A percentile compares a stretch with the other conserved stretches of the same genome.
Conservation (phyloP, 1,140 invertebrate species). For the Eubasilissa regina region DNA sequence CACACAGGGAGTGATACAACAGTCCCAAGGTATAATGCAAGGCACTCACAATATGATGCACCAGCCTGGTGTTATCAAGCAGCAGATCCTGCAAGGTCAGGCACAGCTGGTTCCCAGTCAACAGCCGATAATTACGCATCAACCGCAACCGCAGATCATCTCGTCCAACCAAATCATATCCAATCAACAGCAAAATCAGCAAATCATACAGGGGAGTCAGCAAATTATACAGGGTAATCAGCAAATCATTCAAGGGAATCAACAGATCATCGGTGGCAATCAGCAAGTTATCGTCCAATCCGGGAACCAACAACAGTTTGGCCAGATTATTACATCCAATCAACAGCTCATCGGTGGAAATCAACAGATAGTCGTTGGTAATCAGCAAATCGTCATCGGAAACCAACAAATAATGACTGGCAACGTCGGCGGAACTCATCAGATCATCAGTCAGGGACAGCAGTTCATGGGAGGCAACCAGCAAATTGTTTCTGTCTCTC, state of each 20-base stretch:
- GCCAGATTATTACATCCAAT: slow-evolving; percentile 56
- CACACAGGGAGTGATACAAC: slow-evolving; percentile 48
- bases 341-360: slow-evolving; percentile 62
- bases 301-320: slow-evolving; percentile 64
- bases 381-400: slow-evolving; percentile 64
- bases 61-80: slow-evolving; percentile 58
- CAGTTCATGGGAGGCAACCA: slow-evolving; percentile 41
- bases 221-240: slow-evolving; percentile 57
- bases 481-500: slow-evolving; percentile 45
- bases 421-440: slow-evolving; percentile 46
- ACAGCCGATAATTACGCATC: slow-evolving; percentile 70
- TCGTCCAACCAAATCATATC: slow-evolving; percentile 60
- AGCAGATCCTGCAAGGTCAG: slow-evolving; percentile 71
- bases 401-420: slow-evolving; percentile 63
- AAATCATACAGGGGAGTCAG: slow-evolving; percentile 64
- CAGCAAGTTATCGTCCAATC: slow-evolving; percentile 68
- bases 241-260: slow-evolving; percentile 62
- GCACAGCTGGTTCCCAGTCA: slow-evolving; percentile 69
- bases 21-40: slow-evolving; percentile 48
- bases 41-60: slow-evolving; percentile 45
- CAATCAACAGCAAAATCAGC: slow-evolving; percentile 65
- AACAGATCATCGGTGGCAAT: slow-evolving; percentile 60
- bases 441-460: slow-evolving; percentile 47
- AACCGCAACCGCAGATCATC: slow-evolving; percentile 66
- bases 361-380: slow-evolving; percentile 49